Evolutionary conservation across 2,797 vertebrate species (phyloP).

Genomic region (Channa striata): DNA sequence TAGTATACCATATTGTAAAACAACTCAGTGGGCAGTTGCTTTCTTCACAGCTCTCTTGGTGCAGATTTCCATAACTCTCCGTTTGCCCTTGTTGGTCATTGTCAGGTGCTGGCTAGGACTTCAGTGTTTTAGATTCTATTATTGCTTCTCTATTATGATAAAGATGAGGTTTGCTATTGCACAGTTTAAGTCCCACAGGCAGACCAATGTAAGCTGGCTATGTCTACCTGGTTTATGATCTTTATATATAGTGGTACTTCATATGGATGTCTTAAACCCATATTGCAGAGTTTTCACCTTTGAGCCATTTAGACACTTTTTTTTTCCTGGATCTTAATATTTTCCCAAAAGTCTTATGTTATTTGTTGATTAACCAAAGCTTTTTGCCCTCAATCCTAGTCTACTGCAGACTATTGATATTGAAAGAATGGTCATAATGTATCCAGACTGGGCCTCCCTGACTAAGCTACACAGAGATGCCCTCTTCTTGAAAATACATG

Average conservation of each 20-base stretch:
- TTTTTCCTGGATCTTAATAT: conserved; percentile 60
- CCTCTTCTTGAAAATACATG: conserved; percentile 74
- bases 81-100: conserved; percentile 63
- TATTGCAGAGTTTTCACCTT: conserved; percentile 41
- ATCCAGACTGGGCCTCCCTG: conserved; percentile 63
- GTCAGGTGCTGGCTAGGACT: conserved; percentile 58
- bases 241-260: conserved; percentile 60
- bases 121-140: conserved; percentile 56
- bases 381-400: conserved; percentile 51
- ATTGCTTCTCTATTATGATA: conserved; percentile 50
- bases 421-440: conserved; percentile 61
- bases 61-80: conserved; percentile 68
- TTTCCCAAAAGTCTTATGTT: conserved; percentile 54
- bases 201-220: conserved; percentile 49
- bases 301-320: conserved; percentile 60
- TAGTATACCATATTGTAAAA: conserved; percentile 64
- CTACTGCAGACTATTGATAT: conserved; percentile 41
- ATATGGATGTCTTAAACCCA: conserved; percentile 46
- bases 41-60: conserved; percentile 70
- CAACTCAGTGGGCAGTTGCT: conserved; percentile 68
- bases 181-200: conserved; percentile 54
- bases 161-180: conserved; percentile 55
- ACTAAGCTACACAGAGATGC: conserved; percentile 66
- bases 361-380: conserved; percentile 76
- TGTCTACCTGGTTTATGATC: conserved; percentile 50